Evolutionary conservation across 1,140 invertebrate species (phyloP), one percentile per base, ranked within the genome.

Genomic region (Drosophila ercepeae): DNA sequence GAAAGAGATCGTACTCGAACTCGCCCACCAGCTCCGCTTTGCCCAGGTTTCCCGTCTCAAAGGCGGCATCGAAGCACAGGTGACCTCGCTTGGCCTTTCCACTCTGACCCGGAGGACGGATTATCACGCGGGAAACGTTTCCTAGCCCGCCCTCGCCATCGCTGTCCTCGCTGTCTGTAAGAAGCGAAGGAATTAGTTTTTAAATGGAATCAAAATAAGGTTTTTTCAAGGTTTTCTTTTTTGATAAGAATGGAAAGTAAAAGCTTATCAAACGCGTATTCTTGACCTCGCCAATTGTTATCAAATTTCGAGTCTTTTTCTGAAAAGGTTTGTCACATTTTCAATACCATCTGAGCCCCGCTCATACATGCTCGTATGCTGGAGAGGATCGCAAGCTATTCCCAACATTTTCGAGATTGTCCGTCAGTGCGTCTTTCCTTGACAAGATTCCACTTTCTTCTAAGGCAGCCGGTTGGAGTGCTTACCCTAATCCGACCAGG

Each of bases 21-120:
- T 99, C 98, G 0, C 96, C 97, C 61, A 99, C 94, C 60, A 98
- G 95, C 90, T 99, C 98, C 2, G 99, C 98, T 46, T 97, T 93
- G 3, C 98, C 98, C 11, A 99, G 93, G 92, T 99, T 99, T 5
- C 98, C 98, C 64, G 97, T 97, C 92, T 99, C 98, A 92, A 98
- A 99, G 3, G 97, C 96, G 8, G 98, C 98, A 92, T 99, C 98
- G 92, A 99, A 99, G 78, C 98, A 98, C 1, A 99, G 93, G 91
- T 99, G 98, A 5, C 98, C 98, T 65, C 94, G 93, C 50, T 91
- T 91, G 4, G 90, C 90, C 61, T 98, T 98, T 0, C 98, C 98
- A 82, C 96, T 97, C 91, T 98, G 98, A 0, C 97, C 98, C 0
- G 97, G 96, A 9, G 98, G 98, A 21, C 97, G 92, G 89, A 98